Evolutionary conservation across 2,888 invertebrate genomes (phyloP).

Genomic region (Cactoblastis cactorum): DNA sequence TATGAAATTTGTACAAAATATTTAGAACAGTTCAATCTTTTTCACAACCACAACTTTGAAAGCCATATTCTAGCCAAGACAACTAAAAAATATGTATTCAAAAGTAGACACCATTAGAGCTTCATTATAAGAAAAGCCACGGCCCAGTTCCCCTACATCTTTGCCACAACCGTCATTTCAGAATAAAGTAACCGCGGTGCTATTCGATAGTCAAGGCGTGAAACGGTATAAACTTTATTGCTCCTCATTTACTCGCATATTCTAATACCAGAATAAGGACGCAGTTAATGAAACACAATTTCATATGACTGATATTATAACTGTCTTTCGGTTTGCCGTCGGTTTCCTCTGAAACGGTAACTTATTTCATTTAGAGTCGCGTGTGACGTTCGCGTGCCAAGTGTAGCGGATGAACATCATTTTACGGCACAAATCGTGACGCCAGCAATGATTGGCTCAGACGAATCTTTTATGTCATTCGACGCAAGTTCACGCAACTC

Average conservation of each 20-base stretch:
- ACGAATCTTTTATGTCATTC: constrained; percentile 54
- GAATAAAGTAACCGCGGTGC: constrained; percentile 8
- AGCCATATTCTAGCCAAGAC: neutral
- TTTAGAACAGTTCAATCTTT: neutral
- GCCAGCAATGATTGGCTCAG: constrained; percentile 39
- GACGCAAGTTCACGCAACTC: constrained; percentile 31
- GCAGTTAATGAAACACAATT: constrained; percentile 28
- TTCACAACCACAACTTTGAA: constrained; percentile 4
- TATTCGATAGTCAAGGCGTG: constrained; percentile 2
- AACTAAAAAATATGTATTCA: constrained; percentile 1
- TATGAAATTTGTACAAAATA: neutral
- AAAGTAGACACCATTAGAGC: constrained; percentile 8
- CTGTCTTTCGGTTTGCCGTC: constrained; percentile 21
- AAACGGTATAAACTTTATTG: constrained; percentile 14
- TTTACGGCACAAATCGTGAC: constrained; percentile 44
- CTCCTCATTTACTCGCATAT: constrained; percentile 11
- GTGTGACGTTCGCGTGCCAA: constrained; percentile 45
- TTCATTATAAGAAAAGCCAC: constrained; percentile 10
- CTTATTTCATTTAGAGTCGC: constrained; percentile 29
- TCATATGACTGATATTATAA: constrained; percentile 31
- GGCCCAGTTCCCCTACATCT: constrained; percentile 3
- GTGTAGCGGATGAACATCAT: constrained; percentile 40
- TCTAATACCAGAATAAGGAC: constrained; percentile 19
- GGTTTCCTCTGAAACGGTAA: constrained; percentile 37
- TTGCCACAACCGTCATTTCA: constrained; percentile 7